A percentile compares a stretch with the other conserved stretches of the same genome.
These are phyloP conservation scores for Harpegnathos saltator DNA, from an alignment of 1,140 invertebrate species.

Conservation along the genomic window DNA sequence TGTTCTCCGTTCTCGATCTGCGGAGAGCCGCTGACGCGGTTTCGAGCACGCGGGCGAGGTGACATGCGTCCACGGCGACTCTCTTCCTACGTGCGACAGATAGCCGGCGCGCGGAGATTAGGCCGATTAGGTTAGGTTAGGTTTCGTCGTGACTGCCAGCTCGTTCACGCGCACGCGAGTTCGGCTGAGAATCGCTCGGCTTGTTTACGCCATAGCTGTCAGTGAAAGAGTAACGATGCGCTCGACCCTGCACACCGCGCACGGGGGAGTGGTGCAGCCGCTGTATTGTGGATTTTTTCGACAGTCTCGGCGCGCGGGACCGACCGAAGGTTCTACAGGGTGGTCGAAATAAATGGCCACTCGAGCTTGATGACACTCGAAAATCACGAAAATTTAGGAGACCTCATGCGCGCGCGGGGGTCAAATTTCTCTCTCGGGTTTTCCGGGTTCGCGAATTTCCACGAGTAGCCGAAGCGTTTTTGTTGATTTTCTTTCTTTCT, in stretches of 20 bases:
- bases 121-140: conserved; percentile 74
- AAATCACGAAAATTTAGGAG: conserved; percentile 2
- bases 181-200: conserved; percentile 27
- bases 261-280: conserved; percentile 31
- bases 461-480: too few species aligned
- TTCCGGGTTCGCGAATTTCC: too few species aligned
- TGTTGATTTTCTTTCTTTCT: too few species aligned
- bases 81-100: conserved; percentile 31
- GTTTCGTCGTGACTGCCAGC: conserved; percentile 49
- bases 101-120: conserved; percentile 62
- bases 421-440: background rate
- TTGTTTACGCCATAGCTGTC: conserved; percentile 47
- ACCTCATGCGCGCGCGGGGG: background rate
- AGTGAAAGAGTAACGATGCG: conserved; percentile 23
- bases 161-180: conserved; percentile 24
- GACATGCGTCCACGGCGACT: background rate
- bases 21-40: background rate
- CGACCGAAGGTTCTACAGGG: too few species aligned
- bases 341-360: conserved; percentile 41
- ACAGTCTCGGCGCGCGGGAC: background rate
- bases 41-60: background rate
- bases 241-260: conserved; percentile 4
- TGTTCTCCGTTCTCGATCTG: background rate
- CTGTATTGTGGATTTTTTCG: conserved; percentile 40
- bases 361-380: background rate